Evolutionary conservation across 1,140 invertebrate species (phyloP).

Genomic region (Drosophila tristis): DNA sequence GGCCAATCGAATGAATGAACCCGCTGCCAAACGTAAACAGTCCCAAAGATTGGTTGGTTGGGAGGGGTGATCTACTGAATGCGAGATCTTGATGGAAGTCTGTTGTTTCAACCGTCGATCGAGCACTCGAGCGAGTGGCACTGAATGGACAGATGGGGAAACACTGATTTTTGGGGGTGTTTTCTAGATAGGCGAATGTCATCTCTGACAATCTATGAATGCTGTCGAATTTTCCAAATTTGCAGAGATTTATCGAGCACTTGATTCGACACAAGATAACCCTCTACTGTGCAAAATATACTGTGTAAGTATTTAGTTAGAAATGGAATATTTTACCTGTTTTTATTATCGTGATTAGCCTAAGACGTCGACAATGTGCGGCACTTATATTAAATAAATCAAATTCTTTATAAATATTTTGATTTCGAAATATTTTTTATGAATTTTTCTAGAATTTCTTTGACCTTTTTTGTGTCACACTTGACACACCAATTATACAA

Average conservation of each 20-base stretch:
- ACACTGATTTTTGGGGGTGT: slow-evolving; percentile 10
- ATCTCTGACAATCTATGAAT: slow-evolving; percentile 16
- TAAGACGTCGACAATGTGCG: no score
- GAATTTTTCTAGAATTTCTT: neutral
- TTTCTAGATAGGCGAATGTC: neutral
- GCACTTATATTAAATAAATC: neutral
- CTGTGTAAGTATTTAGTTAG: no score
- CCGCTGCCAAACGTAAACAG: slow-evolving; percentile 57
- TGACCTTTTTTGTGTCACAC: no score
- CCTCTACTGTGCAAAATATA: no score
- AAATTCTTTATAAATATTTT: neutral
- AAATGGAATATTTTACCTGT: no score
- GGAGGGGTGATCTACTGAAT: slow-evolving; percentile 2
- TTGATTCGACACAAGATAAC: no score
- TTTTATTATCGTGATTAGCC: no score
- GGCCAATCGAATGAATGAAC: slow-evolving; percentile 55
- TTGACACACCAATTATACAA: neutral
- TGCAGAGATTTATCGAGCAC: no score
- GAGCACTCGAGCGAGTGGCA: slow-evolving; percentile 24
- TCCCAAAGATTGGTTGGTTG: slow-evolving; percentile 13
- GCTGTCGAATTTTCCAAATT: no score
- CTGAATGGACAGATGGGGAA: slow-evolving; percentile 7
- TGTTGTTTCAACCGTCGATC: slow-evolving; percentile 43
- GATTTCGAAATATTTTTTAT: no score
- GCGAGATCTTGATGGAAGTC: slow-evolving; percentile 49